Conservation (phyloP, 2,888 invertebrate species). For the Oscheius sp. region DNA sequence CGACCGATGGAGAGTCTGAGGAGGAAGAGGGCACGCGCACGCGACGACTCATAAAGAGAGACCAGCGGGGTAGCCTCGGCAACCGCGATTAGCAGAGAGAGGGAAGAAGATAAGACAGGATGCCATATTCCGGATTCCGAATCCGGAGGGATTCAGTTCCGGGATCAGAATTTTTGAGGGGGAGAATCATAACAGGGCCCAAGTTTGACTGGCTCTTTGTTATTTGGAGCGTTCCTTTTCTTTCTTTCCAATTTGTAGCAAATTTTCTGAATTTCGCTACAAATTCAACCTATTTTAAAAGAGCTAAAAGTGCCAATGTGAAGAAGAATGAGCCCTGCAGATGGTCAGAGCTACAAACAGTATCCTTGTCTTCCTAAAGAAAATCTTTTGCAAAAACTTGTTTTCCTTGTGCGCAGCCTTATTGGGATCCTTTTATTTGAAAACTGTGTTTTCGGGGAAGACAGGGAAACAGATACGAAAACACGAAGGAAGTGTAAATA, state of each 20-base stretch:
- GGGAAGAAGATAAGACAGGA: not conserved
- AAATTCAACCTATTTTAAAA: too few relatives aligned
- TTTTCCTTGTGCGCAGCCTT: too few relatives aligned
- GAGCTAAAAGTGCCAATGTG: too few relatives aligned
- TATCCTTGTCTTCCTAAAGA: too few relatives aligned
- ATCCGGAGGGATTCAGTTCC: not conserved
- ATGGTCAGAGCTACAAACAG: too few relatives aligned
- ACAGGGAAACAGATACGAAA: too few relatives aligned
- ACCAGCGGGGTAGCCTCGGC: conserved; percentile 9
- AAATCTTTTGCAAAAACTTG: too few relatives aligned
- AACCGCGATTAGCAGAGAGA: conserved; percentile 14
- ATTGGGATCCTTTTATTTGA: too few relatives aligned
- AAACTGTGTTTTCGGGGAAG: too few relatives aligned
- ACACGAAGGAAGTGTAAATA: not conserved
- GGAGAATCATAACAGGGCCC: not conserved
- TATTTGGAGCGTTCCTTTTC: too few relatives aligned
- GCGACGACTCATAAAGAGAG: not conserved
- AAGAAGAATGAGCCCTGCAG: too few relatives aligned
- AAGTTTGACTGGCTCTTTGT: not conserved
- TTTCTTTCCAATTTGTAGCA: not conserved
- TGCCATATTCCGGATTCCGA: not conserved
- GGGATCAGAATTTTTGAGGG: conserved; percentile 5
- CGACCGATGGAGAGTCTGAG: not conserved
- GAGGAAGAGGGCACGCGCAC: not conserved
- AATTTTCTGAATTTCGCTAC: not conserved